Evolutionary conservation across 2,888 invertebrate species (phyloP).

Genomic region (Bellardia bayeri): DNA sequence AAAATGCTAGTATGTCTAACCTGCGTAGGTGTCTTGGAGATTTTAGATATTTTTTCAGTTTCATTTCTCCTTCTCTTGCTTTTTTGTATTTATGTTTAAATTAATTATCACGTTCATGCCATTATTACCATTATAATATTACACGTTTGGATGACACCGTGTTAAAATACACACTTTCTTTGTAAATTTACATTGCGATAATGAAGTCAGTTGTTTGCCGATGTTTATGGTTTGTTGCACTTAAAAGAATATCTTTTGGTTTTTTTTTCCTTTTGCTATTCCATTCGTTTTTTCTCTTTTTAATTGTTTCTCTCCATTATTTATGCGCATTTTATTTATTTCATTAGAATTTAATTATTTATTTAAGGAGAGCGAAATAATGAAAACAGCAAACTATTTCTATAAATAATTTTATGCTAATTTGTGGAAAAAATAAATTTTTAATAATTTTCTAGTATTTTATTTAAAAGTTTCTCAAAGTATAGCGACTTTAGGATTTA

Average conservation of each 20-base stretch:
- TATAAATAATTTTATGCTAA: not conserved
- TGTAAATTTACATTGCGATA: slow-evolving; percentile 18
- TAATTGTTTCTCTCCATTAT: not conserved
- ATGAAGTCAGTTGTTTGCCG: not conserved
- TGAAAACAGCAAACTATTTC: not conserved
- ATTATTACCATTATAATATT: slow-evolving; percentile 18
- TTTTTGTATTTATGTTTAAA: not conserved
- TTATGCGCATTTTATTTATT: slow-evolving; percentile 2
- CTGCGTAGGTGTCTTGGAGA: not conserved
- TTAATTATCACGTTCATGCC: slow-evolving; percentile 31
- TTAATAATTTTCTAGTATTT: not conserved
- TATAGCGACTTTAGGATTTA: not conserved
- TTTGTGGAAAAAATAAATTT: not conserved
- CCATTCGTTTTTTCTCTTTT: not conserved
- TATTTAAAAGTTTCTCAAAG: not conserved
- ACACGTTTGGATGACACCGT: not conserved
- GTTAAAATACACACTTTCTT: slow-evolving; percentile 16
- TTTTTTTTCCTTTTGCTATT: not conserved
- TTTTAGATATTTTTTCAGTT: not conserved
- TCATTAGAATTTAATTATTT: slow-evolving; percentile 17
- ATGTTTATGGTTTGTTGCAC: slow-evolving; percentile 20
- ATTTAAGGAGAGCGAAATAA: not conserved
- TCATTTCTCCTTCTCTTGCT: not conserved
- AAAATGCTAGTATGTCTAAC: not conserved
- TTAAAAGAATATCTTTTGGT: not conserved